Evolutionary conservation across 2,113 vertebrate species (phyloP), one percentile per base, ranked within the genome.

Genomic region (Nothocercus julius): DNA sequence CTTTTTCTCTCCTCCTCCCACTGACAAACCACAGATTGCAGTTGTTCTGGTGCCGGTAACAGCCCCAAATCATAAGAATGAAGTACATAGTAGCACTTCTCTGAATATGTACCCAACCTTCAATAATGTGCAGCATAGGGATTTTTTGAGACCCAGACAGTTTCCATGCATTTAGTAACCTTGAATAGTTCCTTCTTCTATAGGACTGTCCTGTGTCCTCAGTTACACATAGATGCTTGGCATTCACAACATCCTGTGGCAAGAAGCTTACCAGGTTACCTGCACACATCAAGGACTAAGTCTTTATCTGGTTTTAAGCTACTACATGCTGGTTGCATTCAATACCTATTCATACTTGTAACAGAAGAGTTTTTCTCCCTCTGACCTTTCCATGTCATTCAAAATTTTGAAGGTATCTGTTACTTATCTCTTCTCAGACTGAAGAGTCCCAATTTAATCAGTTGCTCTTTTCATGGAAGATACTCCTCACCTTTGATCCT

Each of bases 261-360:
- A 91, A 89, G 85, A 82, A 87, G 32, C 20, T 85, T 92, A 79
- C 54, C 68, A 80, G 54, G 76, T 91, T 94, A 91, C 73, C 54
- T 63, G 63, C 85, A 90, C 92, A 93, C 79, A 94, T 87, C 85
- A 95, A 96, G 64, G 80, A 92, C 80, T 67, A 74, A 74, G 72
- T 3, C 16, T 1, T 38, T 64, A 73, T 45, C 73, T 93, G 82
- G 51, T 92, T 95, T 94, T 85, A 83, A 80, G 63, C 40, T 77
- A 67, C 49, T 74, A 27, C 34, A 11, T 14, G 20, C 54, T 83
- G 63, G 34, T 15, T 77, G 59, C 68, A 54, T 49, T 77, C 40
- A 90, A 73, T 40, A 77, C 34, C 38, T 92, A 51, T 44, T 82
- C 58, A 76, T 32, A 76, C 25, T 24, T 69, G 11, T 36, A 68